These are phyloP conservation scores for Cotesia typhae DNA, from an alignment of 1,140 invertebrate genomes.

Conservation along the genomic window DNA sequence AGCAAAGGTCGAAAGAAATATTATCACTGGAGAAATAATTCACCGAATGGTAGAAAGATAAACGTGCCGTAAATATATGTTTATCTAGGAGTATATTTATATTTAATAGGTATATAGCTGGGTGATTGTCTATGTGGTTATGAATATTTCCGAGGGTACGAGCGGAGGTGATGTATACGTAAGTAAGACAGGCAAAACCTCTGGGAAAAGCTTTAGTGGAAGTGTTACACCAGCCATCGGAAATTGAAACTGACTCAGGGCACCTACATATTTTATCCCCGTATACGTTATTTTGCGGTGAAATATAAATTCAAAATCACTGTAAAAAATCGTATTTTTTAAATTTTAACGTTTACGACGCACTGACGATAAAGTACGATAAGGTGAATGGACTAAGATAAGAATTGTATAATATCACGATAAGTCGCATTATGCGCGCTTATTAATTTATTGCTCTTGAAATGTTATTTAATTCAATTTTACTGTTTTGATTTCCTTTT, in stretches of 20 bases:
- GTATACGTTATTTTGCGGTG: slow-evolving; percentile 4
- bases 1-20: slow-evolving; percentile 2
- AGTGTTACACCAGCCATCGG: slow-evolving; percentile 41
- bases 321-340: background rate
- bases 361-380: no score
- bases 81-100: slow-evolving; percentile 2
- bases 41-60: slow-evolving; percentile 47
- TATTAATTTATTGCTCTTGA: no score
- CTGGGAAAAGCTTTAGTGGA: slow-evolving; percentile 25
- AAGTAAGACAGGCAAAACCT: background rate
- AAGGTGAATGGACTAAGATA: no score
- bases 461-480: no score
- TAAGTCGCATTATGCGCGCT: no score
- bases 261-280: slow-evolving; percentile 37
- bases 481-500: no score
- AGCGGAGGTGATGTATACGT: background rate
- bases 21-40: slow-evolving; percentile 45
- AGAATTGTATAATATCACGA: no score
- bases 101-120: slow-evolving; percentile 10
- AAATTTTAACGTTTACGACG: background rate
- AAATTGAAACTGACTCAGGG: slow-evolving; percentile 46
- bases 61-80: slow-evolving; percentile 32
- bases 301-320: slow-evolving; percentile 13
- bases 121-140: background rate
- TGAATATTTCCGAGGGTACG: slow-evolving; percentile 5